phyloP scores from a whole-genome alignment of 2,888 invertebrate species.

The Pantelozetes paolii region DNA sequence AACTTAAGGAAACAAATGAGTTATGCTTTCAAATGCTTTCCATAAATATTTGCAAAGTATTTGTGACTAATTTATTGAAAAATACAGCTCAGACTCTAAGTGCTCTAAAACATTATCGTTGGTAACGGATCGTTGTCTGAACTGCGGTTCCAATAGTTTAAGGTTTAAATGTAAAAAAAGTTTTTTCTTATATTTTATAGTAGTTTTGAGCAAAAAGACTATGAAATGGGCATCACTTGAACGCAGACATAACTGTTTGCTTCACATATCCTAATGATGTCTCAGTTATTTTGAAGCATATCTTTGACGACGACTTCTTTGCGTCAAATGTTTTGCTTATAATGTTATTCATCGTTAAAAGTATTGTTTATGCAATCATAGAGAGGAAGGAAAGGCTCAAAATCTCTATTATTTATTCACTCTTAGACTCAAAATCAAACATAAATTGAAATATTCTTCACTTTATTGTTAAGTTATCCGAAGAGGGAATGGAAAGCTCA shows the following conservation, averaged over 20 bases:
- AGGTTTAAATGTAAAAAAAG: too few species aligned
- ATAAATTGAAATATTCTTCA: slow-evolving; percentile 19
- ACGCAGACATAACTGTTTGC: not conserved
- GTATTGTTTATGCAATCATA: not conserved
- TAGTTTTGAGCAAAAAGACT: slow-evolving; percentile 6
- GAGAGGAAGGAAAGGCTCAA: not conserved
- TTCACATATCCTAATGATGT: slow-evolving; percentile 3
- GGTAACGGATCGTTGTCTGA: not conserved
- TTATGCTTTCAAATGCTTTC: slow-evolving; percentile 8
- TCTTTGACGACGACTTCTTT: not conserved
- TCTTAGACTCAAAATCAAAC: slow-evolving; percentile 3
- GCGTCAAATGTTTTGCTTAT: slow-evolving; percentile 31
- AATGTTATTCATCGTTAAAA: slow-evolving; percentile 19
- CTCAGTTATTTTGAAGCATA: not conserved
- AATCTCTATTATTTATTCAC: slow-evolving; percentile 9
- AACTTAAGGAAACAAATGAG: slow-evolving; percentile 13
- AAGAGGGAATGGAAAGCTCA: too few species aligned
- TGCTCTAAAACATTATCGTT: slow-evolving; percentile 31
- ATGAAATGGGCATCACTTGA: slow-evolving; percentile 32
- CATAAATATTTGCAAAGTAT: slow-evolving; percentile 25
- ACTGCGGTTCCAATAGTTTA: not conserved
- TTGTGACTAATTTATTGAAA: slow-evolving; percentile 24
- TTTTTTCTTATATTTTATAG: too few species aligned
- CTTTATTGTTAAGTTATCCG: too few species aligned
- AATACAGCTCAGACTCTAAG: slow-evolving; percentile 10